phyloP scores from a whole-genome alignment of 2,113 vertebrate genomes.

The Xiphophorus hellerii region DNA sequence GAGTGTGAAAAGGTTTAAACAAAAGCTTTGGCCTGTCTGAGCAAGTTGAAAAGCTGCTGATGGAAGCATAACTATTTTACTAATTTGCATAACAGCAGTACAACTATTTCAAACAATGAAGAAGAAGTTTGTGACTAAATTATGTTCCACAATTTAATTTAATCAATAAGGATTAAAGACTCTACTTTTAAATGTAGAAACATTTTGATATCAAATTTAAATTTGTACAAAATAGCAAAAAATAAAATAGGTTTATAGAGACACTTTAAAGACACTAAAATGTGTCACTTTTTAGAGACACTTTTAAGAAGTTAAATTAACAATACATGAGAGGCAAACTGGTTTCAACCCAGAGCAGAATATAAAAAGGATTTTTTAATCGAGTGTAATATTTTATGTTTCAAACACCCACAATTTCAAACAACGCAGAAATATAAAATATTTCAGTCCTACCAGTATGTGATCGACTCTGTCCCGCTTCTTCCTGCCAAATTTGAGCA shows the following conservation, averaged over 20 bases:
- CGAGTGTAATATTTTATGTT: neutral
- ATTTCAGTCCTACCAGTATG: constrained; percentile 86
- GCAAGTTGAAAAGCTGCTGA: neutral
- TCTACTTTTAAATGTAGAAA: neutral
- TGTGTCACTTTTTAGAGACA: neutral
- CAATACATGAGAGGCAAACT: neutral
- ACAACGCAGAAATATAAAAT: neutral
- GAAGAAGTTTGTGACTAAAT: neutral
- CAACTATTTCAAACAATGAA: neutral
- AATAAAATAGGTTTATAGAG: neutral
- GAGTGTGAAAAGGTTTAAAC: neutral
- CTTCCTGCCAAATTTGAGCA: constrained; percentile 98
- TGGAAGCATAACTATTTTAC: neutral
- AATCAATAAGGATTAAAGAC: neutral
- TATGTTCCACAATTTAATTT: neutral
- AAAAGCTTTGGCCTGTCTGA: neutral
- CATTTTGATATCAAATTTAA: neutral
- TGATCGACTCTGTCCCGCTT: constrained; percentile 97
- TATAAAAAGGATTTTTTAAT: neutral
- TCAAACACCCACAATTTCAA: neutral
- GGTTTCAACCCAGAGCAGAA: neutral
- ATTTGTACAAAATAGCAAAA: neutral
- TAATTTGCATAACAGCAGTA: neutral
- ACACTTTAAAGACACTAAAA: neutral
- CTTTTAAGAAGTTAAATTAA: neutral